Evolutionary conservation across 2,113 vertebrate genomes (phyloP).

Genomic region (Dipodomys spectabilis): DNA sequence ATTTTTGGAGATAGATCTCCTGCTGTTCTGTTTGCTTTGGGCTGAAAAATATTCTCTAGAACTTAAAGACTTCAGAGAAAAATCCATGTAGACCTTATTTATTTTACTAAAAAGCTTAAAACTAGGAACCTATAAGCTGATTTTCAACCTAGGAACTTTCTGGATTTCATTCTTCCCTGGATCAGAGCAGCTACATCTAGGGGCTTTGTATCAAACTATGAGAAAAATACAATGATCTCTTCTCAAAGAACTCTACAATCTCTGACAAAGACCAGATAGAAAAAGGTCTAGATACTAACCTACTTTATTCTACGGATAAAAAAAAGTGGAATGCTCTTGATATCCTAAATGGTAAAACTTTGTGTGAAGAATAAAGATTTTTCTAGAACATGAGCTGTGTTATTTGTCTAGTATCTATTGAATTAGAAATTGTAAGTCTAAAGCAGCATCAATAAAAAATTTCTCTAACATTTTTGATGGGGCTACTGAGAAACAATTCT

Average conservation of each 20-base stretch:
- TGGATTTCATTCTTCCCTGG: neutral
- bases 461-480: neutral
- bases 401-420: neutral
- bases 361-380: neutral
- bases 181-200: neutral
- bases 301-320: neutral
- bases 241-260: neutral
- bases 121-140: neutral
- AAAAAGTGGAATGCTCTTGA: neutral
- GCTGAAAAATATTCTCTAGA: neutral
- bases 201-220: neutral
- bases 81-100: neutral
- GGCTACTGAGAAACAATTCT: neutral
- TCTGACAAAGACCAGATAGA: accelerated
- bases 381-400: neutral
- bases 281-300: neutral
- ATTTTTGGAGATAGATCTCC: neutral
- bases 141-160: neutral
- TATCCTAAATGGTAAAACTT: neutral
- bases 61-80: neutral
- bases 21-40: neutral
- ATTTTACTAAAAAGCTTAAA: neutral
- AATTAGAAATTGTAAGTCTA: neutral
- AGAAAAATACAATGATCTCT: neutral
- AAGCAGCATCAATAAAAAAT: neutral